A percentile compares a stretch with the other conserved stretches of the same genome.
Conservation (phyloP, 1,140 invertebrate genomes). For the Drosophila melanogaster region Release_6_plus_ISO1_MT NC_004354.4:20089001-20089500, state of each 20-base stretch:
- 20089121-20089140: constrained; percentile 6
- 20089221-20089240: constrained; percentile 37
- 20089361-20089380: background rate
- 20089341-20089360: background rate
- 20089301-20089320: background rate
- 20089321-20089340: background rate
- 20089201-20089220: constrained; percentile 73
- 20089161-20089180: constrained; percentile 21
- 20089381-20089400: background rate
- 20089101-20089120: constrained; percentile 47
- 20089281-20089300: background rate
- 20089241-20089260: constrained; percentile 41
- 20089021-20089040: constrained; percentile 66
- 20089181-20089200: constrained; percentile 64
- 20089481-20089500: too few relatives aligned
- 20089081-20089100: constrained; percentile 47
- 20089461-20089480: too few relatives aligned
- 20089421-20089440: too few relatives aligned
- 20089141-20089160: background rate
- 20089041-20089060: constrained; percentile 83
- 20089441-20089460: too few relatives aligned
- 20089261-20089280: constrained; percentile 39
- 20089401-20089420: background rate
- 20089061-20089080: constrained; percentile 73
- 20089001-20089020: constrained; percentile 69